Evolutionary conservation across 1,140 invertebrate species (phyloP), one percentile per base, ranked within the genome.

Genomic region (Drosophila navojoa): DNA sequence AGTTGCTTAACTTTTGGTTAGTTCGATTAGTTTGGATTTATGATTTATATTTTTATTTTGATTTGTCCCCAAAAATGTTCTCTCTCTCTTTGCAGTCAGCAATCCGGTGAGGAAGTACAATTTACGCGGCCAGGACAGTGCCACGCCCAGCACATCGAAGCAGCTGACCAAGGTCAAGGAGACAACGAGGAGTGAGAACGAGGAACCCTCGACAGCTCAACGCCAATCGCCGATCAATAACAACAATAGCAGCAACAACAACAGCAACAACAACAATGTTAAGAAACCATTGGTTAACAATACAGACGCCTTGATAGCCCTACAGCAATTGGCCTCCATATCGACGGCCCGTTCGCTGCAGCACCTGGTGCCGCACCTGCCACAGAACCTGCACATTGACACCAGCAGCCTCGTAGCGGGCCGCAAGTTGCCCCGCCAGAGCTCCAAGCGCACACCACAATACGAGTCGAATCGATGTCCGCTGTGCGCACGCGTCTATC

Each of bases 401-500:
- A 85, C 80, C 7, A 90, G 72, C 38, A 71, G 22, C 25, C 54
- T 91, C 53, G 47, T 90, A 7, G 53, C 71, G 0, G 81, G 82
- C 4, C 74, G 90, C 5, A 87, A 91, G 66, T 52, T 81, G 11
- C 71, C 74, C 3, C 76, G 90, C 2, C 82, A 91, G 64, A 73
- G 74, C 29, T 63, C 75, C 15, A 90, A 90, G 25, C 76, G 85
- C 4, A 49, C 73, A 7, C 73, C 87, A 4, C 75, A 76, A 19
- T 91, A 85, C 50, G 91, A 92, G 64, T 76, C 84, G n/a, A 92
- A 91, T 67, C 90, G 91, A 13, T 92, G 91, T 66, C 91, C 91
- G 0, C 55, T 92, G 1, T 92, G 91, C 60, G 79, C 90, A 13
- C 73, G 90, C 2, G 77, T 89, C 38, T 92, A 91, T 71, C 80